These are phyloP conservation scores for Stegastes partitus DNA, from an alignment of 2,113 vertebrate species.

Conservation along the genomic window DNA sequence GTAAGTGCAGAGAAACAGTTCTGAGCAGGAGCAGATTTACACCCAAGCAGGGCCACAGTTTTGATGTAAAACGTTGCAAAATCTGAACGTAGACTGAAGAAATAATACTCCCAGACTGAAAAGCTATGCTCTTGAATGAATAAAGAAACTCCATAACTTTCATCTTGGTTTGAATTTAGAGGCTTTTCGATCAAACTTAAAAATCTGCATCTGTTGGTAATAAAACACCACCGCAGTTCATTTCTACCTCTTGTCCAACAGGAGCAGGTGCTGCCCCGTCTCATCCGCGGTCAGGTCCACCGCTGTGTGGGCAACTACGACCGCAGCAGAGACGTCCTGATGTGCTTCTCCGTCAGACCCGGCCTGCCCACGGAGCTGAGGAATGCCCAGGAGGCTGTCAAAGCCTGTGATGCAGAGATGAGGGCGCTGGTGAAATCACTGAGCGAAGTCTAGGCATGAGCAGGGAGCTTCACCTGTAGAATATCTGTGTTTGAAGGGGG, in stretches of 20 bases:
- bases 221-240: neutral
- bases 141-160: no score
- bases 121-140: no score
- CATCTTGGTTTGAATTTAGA: neutral
- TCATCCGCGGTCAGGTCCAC: conserved; percentile 93
- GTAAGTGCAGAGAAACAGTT: no score
- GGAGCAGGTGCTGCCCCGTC: conserved; percentile 92
- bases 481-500: neutral
- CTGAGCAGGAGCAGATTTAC: no score
- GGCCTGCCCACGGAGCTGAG: conserved; percentile 89
- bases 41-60: no score
- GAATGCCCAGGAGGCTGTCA: conserved; percentile 88
- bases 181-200: neutral
- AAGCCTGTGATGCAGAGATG: conserved; percentile 89
- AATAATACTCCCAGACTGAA: no score
- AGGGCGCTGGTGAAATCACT: conserved; percentile 81
- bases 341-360: conserved; percentile 91
- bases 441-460: conserved; percentile 85
- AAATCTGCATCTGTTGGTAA: neutral
- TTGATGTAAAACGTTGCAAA: no score
- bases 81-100: no score
- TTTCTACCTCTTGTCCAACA: conserved; percentile 65
- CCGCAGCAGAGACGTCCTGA: conserved; percentile 86
- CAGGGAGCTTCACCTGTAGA: neutral
- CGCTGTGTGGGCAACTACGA: conserved; percentile 95